Base-by-base conservation (phyloP, 2,888 invertebrate species). In the Scotopteryx bipunctaria region DNA sequence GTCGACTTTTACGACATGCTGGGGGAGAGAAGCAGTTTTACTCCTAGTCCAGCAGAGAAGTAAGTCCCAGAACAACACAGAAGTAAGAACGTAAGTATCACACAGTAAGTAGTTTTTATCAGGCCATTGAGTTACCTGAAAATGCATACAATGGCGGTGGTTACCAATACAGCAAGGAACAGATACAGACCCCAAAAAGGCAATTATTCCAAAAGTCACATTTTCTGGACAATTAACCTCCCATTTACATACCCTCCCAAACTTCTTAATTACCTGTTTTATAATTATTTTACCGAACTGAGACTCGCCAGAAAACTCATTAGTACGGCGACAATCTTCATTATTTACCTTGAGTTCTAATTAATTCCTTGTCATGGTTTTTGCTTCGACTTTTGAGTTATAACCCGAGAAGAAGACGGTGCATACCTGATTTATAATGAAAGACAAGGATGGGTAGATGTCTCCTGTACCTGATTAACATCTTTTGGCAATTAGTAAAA, bases 401-500 rank as follows among this genome's bases (percentile, higher is more conserved):
- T 83, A 82, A 82, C 84, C 81, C 76, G 71, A 73, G 71, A 73
- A 46, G 43, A 76, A 71, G 81, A 83, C 43, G 59, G 72, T 47
- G 33, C 19, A 78, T 75, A 42, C 9, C 13, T 32, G 23, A 38
- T 32, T 9, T 9, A 11, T 5, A 27, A 31, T 3, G 74, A 35
- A 19, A 44, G 73, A 86, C 48, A 3, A 65, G 58, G 86, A 83
- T 17, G 60, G 75, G 49, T 64, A 63, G 71, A 76, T 58, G 72
- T 85, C 81, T 83, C 79, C 64, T 69, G 72, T 73, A 86, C 79
- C 88, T 86, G 90, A 91, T 91, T 91, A 91, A 85, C 91, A 92
- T 92, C 91, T 91, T 91, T 91, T 90, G 80, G 91, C 91, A 91
- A 91, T 91, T 91, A 92, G 92, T 91, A 91, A 91, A 91, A 91